These are phyloP conservation scores for Gymnarchus niloticus DNA, from an alignment of 2,113 vertebrate species.

Conservation along the genomic window DNA sequence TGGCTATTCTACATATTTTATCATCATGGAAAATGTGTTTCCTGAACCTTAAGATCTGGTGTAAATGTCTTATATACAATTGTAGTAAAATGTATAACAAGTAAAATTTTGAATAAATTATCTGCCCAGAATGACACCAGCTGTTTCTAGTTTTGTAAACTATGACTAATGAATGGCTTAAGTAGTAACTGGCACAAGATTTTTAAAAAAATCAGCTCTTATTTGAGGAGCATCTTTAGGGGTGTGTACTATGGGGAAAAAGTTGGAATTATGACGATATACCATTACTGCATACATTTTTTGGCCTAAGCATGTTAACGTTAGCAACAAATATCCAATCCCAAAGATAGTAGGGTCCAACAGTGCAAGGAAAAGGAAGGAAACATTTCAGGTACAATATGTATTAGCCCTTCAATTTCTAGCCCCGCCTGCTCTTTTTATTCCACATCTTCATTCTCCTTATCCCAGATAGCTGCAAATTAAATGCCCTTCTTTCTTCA, in stretches of 20 bases:
- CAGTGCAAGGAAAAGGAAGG: too few species aligned
- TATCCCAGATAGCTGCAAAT: neutral
- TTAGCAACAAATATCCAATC: too few species aligned
- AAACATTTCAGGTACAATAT: too few species aligned
- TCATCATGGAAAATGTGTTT: slow-evolving; percentile 23
- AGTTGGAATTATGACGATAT: neutral
- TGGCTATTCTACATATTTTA: slow-evolving; percentile 10
- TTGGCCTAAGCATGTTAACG: too few species aligned
- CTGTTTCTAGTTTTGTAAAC: neutral
- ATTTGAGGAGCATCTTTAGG: neutral
- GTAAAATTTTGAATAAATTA: slow-evolving; percentile 47
- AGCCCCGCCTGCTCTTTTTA: too few species aligned
- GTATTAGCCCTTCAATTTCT: too few species aligned
- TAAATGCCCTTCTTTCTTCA: neutral
- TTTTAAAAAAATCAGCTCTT: neutral
- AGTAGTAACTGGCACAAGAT: neutral
- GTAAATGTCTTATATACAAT: slow-evolving; percentile 34
- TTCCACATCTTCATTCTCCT: too few species aligned
- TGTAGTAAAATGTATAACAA: slow-evolving; percentile 42
- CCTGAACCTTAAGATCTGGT: slow-evolving; percentile 32
- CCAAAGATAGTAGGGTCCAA: too few species aligned
- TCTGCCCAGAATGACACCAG: slow-evolving; percentile 41
- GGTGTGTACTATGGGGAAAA: neutral
- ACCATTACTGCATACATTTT: neutral
- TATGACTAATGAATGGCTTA: neutral